Evolutionary conservation across 1,140 invertebrate genomes (phyloP), one percentile per base, ranked within the genome.

Genomic region (Platyscapa corneri): DNA sequence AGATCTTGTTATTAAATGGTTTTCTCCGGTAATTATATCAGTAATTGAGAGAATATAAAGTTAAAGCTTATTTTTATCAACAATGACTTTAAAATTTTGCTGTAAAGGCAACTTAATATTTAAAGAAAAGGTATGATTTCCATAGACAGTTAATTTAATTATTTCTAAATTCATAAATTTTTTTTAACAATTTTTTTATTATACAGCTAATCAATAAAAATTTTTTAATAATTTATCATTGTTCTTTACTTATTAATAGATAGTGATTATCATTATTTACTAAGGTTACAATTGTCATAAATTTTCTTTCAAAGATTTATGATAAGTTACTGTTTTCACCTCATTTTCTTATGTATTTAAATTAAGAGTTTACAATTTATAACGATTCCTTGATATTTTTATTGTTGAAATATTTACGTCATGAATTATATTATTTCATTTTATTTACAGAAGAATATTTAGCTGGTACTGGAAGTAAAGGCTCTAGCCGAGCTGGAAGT

Each of bases 401-500:
- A 12, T 46, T 46, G 5, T 46, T 46, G 12, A 46, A 12, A 46
- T 12, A 46, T 46, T 46, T 46, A 46, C 42, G 12, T 7, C 42
- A n/a, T n/a, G n/a, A n/a, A n/a, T n/a, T n/a, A n/a, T 64, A 37
- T 67, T 60, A n/a, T 87, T 30, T 86, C 65, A 72, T 78, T 87
- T 83, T 27, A 65, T 87, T 89, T 89, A 3, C 79, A 93, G 92
- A 93, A 86, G 92, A 93, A 49, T 90, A 92, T 83, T 85, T 90
- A 46, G 77, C 76, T 42, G 91, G 86, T 82, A 89, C 86, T 84
- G 89, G 89, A 60, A 94, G 94, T 86, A 94, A 94, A 88, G 89
- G 90, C 70, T 94, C 94, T 0, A 94, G 94, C 67, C 90, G 94
- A 85, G 92, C 93, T 1, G 92, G 88, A 23, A 94, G 94, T 90